Conservation (phyloP, 2,797 vertebrate genomes). For the Decapterus maruadsi region DNA sequence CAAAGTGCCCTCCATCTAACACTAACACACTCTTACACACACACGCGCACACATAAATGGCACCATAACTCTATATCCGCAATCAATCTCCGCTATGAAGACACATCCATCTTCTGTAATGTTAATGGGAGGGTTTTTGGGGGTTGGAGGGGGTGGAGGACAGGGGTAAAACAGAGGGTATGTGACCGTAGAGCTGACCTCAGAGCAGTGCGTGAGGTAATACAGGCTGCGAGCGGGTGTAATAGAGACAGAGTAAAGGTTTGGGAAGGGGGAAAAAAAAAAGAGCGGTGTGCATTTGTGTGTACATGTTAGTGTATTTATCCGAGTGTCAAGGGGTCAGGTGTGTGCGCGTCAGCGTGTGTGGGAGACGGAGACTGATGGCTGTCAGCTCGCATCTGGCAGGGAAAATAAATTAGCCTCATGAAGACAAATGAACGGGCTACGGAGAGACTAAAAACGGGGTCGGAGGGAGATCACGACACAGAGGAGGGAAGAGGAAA, state of each 20-base stretch:
- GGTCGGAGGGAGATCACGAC: slow-evolving; percentile 56
- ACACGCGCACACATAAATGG: slow-evolving; percentile 79
- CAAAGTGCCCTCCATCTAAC: slow-evolving; percentile 80
- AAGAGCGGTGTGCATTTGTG: slow-evolving; percentile 49
- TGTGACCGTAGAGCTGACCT: slow-evolving; percentile 75
- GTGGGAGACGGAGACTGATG: slow-evolving; percentile 91
- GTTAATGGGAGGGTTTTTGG: slow-evolving; percentile 91
- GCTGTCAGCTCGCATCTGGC: slow-evolving; percentile 99
- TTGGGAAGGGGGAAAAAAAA: slow-evolving; percentile 57
- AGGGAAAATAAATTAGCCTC: slow-evolving; percentile 99
- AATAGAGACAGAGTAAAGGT: slow-evolving; percentile 54
- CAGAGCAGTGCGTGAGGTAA: slow-evolving; percentile 75
- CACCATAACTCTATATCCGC: slow-evolving; percentile 98
- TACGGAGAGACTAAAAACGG: slow-evolving; percentile 79
- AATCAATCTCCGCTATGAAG: slow-evolving; percentile 99
- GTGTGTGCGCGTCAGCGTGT: slow-evolving; percentile 59
- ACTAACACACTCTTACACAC: slow-evolving; percentile 60
- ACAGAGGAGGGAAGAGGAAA: slow-evolving; percentile 16
- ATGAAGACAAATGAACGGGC: slow-evolving; percentile 98
- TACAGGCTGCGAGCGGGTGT: slow-evolving; percentile 26
- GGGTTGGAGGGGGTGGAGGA: slow-evolving; percentile 87
- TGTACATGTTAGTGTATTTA: slow-evolving; percentile 46
- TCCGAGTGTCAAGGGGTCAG: slow-evolving; percentile 67
- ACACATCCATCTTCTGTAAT: slow-evolving; percentile 99
- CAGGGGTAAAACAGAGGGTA: slow-evolving; percentile 81